These are phyloP conservation scores for Antedon bifida DNA, from an alignment of 35 echinoderm and acorn worm genomes.

Conservation along the genomic window DNA sequence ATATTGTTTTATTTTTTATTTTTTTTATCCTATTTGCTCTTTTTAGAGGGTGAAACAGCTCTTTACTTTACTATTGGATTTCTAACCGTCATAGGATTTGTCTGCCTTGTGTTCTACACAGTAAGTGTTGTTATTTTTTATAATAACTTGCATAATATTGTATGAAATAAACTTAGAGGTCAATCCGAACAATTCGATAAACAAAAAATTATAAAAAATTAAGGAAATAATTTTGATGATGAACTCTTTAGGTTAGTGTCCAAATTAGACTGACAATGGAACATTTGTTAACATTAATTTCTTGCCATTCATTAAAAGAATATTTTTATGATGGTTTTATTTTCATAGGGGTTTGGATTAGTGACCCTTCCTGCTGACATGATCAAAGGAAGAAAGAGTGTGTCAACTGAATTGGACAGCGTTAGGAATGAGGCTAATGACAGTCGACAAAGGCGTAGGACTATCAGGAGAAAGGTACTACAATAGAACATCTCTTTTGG, in stretches of 20 bases:
- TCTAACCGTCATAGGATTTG: slow-evolving; percentile 48
- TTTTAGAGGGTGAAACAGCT: slow-evolving; percentile 65
- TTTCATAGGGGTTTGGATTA: background rate
- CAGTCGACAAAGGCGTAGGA: background rate
- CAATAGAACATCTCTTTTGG: background rate
- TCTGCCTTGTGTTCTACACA: slow-evolving; percentile 53
- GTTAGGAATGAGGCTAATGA: background rate
- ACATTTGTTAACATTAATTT: too few species aligned
- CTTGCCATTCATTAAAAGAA: too few species aligned
- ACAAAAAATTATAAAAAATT: too few species aligned
- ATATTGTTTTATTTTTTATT: too few species aligned
- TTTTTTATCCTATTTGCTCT: background rate
- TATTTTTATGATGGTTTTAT: too few species aligned
- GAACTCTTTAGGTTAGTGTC: too few species aligned
- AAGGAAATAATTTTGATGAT: too few species aligned
- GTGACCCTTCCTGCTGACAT: background rate
- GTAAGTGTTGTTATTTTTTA: slow-evolving; percentile 33
- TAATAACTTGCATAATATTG: too few species aligned
- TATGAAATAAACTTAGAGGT: too few species aligned
- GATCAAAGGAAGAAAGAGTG: background rate
- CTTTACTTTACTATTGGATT: slow-evolving; percentile 57
- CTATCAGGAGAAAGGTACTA: background rate
- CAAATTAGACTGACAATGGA: too few species aligned
- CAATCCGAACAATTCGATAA: too few species aligned
- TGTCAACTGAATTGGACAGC: background rate